A percentile compares a stretch with the other conserved stretches of the same genome.
Conservation (phyloP, 2,888 invertebrate species). For the Elysia crispata region DNA sequence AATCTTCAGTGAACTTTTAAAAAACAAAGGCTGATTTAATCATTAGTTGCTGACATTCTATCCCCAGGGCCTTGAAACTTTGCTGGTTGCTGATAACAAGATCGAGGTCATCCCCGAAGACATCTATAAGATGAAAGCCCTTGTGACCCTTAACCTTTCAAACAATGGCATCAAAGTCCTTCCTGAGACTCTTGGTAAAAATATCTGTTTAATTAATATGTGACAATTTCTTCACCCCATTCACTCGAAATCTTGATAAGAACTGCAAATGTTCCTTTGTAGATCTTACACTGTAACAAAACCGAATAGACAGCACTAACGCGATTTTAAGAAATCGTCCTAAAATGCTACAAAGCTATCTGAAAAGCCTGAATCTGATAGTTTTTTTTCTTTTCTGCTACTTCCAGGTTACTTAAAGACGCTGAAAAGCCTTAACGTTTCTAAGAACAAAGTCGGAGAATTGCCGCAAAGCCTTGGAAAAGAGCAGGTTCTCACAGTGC, state of each 20-base stretch:
- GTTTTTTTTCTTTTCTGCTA: background rate
- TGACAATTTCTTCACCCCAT: no score
- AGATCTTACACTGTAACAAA: background rate
- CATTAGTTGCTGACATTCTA: background rate
- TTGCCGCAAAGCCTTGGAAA: slow-evolving; percentile 66
- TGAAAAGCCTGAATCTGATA: no score
- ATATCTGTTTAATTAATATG: no score
- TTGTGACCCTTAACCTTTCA: slow-evolving; percentile 69
- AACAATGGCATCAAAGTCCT: slow-evolving; percentile 69
- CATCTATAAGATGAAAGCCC: slow-evolving; percentile 69
- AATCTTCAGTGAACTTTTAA: no score
- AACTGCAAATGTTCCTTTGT: no score
- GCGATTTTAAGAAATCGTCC: no score
- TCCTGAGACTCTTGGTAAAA: slow-evolving; percentile 52
- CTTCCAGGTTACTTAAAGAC: slow-evolving; percentile 57
- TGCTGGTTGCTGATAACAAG: slow-evolving; percentile 68
- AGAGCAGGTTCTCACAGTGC: slow-evolving; percentile 66
- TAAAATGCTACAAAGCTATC: no score
- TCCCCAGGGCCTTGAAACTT: slow-evolving; percentile 57
- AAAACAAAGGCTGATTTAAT: no score
- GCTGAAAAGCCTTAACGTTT: slow-evolving; percentile 66
- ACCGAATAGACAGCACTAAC: background rate
- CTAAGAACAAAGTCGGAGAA: slow-evolving; percentile 66
- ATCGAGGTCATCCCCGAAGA: slow-evolving; percentile 71
- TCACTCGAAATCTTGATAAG: no score